Conservation (phyloP, 2,888 invertebrate species). For the Stenurella melanura region DNA sequence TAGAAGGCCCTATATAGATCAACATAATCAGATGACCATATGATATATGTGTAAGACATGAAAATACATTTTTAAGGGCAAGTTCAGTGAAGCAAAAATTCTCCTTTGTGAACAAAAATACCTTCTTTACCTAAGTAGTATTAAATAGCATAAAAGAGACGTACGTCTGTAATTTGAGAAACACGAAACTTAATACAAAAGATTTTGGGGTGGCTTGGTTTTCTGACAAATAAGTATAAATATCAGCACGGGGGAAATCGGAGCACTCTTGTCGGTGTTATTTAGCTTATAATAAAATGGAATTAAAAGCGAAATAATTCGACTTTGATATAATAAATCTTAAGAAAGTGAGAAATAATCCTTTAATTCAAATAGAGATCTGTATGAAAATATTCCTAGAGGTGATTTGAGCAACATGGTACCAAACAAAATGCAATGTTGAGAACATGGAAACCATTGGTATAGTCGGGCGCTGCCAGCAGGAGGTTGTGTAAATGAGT, state of each 20-base stretch:
- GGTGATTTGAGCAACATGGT: too few species aligned
- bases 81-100: slow-evolving; percentile 1
- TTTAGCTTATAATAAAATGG: not conserved
- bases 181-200: slow-evolving; percentile 15
- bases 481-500: too few species aligned
- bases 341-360: too few species aligned
- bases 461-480: too few species aligned
- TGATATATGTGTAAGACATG: not conserved
- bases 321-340: too few species aligned
- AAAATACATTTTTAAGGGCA: not conserved
- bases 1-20: too few species aligned
- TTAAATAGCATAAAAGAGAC: slow-evolving; percentile 16
- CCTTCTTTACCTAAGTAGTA: slow-evolving; percentile 10
- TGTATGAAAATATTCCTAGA: too few species aligned
- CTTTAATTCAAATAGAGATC: too few species aligned
- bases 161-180: slow-evolving; percentile 31
- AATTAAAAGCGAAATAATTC: too few species aligned
- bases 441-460: too few species aligned
- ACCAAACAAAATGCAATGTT: too few species aligned
- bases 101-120: not conserved
- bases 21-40: too few species aligned
- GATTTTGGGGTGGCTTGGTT: slow-evolving; percentile 20
- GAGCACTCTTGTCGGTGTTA: not conserved
- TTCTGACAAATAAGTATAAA: slow-evolving; percentile 18
- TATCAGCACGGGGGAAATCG: slow-evolving; percentile 4